Base-by-base conservation (phyloP, 2,888 invertebrate species). In the Idaea straminata region DNA sequence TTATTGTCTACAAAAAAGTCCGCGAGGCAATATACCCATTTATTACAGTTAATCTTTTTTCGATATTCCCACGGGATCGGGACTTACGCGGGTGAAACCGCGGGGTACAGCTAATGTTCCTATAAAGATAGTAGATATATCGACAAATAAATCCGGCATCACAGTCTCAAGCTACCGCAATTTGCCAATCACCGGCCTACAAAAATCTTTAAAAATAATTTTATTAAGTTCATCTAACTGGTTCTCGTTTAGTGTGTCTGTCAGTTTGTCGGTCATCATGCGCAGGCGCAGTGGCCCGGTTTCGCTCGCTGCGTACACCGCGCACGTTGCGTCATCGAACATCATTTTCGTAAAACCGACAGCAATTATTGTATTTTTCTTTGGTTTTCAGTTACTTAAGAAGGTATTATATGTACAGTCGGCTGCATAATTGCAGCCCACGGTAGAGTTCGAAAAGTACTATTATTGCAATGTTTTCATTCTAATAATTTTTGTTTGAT, bases 231-330 rank as follows among this genome's bases (percentile, higher is more conserved):
- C 47, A 47, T 47, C 47, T 47, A 47, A 47, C 47, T 47, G 47
- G 47, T 47, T 47, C 47, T 47, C 13, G 13, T 47, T 47, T 47
- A 59, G 35, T 65, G 62, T 62, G 68, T 69, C 38, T 70, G 66
- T 61, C 64, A 57, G 69, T 68, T 67, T 65, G 68, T 70, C 70
- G 72, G 73, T 70, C 73, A 72, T 68, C 62, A 60, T 64, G 64
- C 64, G 64, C 64, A 62, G 61, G 68, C 67, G 65, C 62, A 64
- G 35, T 69, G 69, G 65, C 73, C 72, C 69, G 71, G 69, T 62
- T 73, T 73, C 66, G 65, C 58, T 66, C 64, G 62, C 65, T 65
- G 69, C 63, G 64, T 68, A 47, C 47, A 47, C 47, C 47, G 66
- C 47, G 66, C 64, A 47, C 68, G 58, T 72, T 72, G 68, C 73